Base-by-base conservation (phyloP, 2,113 vertebrate genomes). In the Dicerorhinus sumatrensis region DNA sequence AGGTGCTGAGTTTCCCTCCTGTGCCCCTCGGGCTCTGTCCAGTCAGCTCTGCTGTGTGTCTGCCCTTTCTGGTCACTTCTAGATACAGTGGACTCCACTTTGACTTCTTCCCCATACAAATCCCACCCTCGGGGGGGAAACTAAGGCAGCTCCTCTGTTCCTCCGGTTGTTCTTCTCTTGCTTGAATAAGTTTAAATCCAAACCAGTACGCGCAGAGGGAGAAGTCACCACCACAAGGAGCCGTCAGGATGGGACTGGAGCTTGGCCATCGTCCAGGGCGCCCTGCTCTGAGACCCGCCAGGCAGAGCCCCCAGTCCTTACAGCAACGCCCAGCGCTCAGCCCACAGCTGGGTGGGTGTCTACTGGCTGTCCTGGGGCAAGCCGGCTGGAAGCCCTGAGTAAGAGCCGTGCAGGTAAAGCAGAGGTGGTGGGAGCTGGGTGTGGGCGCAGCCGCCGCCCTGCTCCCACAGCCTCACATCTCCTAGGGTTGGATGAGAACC, bases 391-490 rank as follows among this genome's bases (percentile, higher is more conserved):
- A 31, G 2, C 46, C 8, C 36, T 10, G 12, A 46, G 14, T 8
- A 48, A 33, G 17, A 25, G 8, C 67, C 60, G 2, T 0, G 33
- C 60, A 21, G 13, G 7, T 2, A 25, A 2, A 46, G 60, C 23
- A 29, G 23, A 7, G 2, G 3, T 5, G 0, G 5, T 6, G 23
- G 21, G 31, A 13, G 29, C 36, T 7, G 2, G 33, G 14, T 12
- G 3, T 4, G 51, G 23, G 56, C 31, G 8, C 42, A 3, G 42
- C 67, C 7, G 13, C 8, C 83, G 20, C 29, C 1, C 20, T 5
- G 6, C 36, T 29, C 7, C 3, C 62, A 14, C 4, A 29, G 33
- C 17, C 54, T 27, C 51, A 18, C 25, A 1, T 33, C 16, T 39
- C 9, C 14, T 2, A n/a, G 17, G 46, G 17, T 58, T 29, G 14